phyloP scores from a whole-genome alignment of 2,113 vertebrate species.

The Willisornis vidua region DNA sequence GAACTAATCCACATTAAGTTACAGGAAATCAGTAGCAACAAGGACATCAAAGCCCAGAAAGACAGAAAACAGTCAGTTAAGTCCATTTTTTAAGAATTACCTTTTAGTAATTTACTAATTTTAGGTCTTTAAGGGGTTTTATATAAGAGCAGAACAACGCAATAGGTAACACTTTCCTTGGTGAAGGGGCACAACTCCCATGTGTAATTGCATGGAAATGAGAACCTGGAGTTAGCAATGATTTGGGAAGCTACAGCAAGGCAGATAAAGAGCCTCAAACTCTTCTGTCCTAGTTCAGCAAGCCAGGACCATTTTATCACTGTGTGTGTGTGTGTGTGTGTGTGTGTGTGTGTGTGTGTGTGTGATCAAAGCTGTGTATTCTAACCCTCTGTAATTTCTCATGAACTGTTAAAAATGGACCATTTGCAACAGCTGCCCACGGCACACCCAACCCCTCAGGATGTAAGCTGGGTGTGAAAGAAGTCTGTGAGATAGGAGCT shows the following conservation, averaged over 20 bases:
- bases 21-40: neutral
- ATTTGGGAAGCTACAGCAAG: neutral
- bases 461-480: no score
- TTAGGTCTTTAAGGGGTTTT: neutral
- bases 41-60: constrained; percentile 1
- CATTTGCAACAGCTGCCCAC: no score
- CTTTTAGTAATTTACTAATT: neutral
- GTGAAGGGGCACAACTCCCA: neutral
- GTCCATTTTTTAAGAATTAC: neutral
- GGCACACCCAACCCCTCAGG: no score
- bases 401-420: no score
- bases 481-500: no score
- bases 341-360: no score
- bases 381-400: no score
- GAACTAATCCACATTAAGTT: constrained; percentile 38
- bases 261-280: neutral
- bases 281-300: neutral
- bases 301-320: no score
- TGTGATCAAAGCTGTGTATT: no score
- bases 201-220: neutral
- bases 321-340: no score
- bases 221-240: neutral
- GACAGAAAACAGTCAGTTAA: neutral
- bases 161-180: neutral
- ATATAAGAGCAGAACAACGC: neutral